Conservation (phyloP, 2,888 invertebrate genomes). For the Halocaridina rubra region DNA sequence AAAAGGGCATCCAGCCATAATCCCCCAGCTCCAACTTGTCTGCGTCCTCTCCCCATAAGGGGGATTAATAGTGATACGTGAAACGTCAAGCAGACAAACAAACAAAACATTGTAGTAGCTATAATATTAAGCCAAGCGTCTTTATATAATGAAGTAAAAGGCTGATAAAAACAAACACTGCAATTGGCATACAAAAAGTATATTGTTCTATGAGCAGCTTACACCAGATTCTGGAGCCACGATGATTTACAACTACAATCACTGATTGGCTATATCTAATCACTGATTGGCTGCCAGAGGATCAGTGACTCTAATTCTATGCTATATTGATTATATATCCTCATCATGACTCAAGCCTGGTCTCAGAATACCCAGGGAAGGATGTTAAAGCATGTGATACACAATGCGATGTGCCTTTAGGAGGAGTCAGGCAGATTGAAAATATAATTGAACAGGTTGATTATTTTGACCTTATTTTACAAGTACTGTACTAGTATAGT, state of each 20-base stretch:
- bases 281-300: not conserved
- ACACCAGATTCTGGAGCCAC: not conserved
- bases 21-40: no score
- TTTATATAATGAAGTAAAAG: no score
- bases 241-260: no score
- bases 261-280: not conserved
- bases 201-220: constrained; percentile 52
- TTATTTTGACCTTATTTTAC: constrained; percentile 5
- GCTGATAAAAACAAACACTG: constrained; percentile 9
- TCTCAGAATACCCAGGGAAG: not conserved
- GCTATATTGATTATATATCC: not conserved
- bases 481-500: not conserved
- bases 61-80: no score
- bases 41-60: no score
- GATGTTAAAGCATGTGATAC: constrained; percentile 37
- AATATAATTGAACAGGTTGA: not conserved
- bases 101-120: no score
- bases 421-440: constrained; percentile 16
- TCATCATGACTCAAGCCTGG: not conserved
- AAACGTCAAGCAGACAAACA: no score
- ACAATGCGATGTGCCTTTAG: constrained; percentile 28
- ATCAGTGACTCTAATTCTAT: not conserved
- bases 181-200: constrained; percentile 53
- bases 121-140: no score
- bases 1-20: no score